Base-by-base conservation (phyloP, 2,113 vertebrate species). In the Athene noctua region DNA sequence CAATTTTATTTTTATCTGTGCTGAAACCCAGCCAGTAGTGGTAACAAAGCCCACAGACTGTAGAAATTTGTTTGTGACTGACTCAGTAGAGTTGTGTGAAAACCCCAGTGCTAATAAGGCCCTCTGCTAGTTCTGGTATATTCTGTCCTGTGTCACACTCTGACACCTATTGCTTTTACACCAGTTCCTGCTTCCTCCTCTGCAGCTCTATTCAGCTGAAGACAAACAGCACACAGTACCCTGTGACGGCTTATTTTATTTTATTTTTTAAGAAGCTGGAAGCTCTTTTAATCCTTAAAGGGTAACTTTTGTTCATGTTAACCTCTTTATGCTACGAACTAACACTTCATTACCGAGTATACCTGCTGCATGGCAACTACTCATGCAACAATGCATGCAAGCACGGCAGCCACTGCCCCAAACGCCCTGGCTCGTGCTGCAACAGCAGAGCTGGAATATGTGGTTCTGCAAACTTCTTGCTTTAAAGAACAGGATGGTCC, bases 331-430 rank as follows among this genome's bases (percentile, higher is more conserved):
- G 49, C 62, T 9, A 29, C 23, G 71, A 40, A 7, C 21, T 32
- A 36, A 8, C 32, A 1, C 46, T 10, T 27, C 0, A 23, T 13
- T 27, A 15, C 0, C 2, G 10, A 10, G 13, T 7, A 1, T 20
- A 32, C 14, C 40, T 20, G 51, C n/a, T 5, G 6, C n/a, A 8
- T 4, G 20, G 4, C 44, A 18, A 8, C 4, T 3, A 38, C 8
- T 6, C 5, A 12, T 0, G 6, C 11, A 32, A 26, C 20, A 3
- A 6, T 0, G 8, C 58, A 10, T 4, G 0, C 51, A 21, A 8
- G 59, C 22, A 3, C 2, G 8, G 55, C 15, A 0, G n/a, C 36
- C 1, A 6, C 2, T 11, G 38, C 61, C 51, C 40, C 29, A 15
- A 21, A 6, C 38, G 0, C 57, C 13, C 1, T 1, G 22, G 16